Base-by-base conservation (phyloP, 2,888 invertebrate genomes). In the Limenitis camilla region DNA sequence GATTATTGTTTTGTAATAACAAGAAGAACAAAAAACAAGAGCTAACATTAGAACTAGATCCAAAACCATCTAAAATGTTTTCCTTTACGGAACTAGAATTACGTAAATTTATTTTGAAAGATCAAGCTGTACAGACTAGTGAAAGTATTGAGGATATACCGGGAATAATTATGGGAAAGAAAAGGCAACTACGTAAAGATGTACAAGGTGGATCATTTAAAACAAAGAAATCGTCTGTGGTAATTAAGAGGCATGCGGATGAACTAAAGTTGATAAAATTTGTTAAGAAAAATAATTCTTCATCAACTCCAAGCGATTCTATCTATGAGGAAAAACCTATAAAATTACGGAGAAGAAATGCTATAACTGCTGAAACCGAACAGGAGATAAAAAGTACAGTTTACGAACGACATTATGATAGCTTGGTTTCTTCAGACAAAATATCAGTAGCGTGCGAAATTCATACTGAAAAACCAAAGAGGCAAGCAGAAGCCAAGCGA, bases 21-120 rank as follows among this genome's bases (percentile, higher is more conserved):
- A 61, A 48, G 40, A 59, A 42, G 40, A 57, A 45, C 7, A n/a
- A n/a, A n/a, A 52, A 56, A 47, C 44, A 59, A 40, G 45, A 46
- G 29, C n/a, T 36, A 41, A 32, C 40, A 35, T 11, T 38, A 35
- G 52, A 32, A 43, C 52, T 44, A 50, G 8, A 32, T 31, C 28
- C 28, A 56, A 8, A 38, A 50, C 57, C 42, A 61, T 63, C 52
- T 36, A 56, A 60, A 56, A 59, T 61, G 38, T 78, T 61, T 55
- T 78, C 81, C 1, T 84, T 77, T 59, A 64, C 76, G 6, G 69
- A 81, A 61, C 49, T 71, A 10, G 82, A 83, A 61, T 62, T 84
- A 53, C 56, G 56, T 11, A 78, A 73, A 64, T 70, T 76, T 47
- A 54, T 60, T 35, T 42, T 28, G 5, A 58, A 33, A 46, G 75